Conservation (phyloP, 2,113 vertebrate species). For the Microtus oregoni region DNA sequence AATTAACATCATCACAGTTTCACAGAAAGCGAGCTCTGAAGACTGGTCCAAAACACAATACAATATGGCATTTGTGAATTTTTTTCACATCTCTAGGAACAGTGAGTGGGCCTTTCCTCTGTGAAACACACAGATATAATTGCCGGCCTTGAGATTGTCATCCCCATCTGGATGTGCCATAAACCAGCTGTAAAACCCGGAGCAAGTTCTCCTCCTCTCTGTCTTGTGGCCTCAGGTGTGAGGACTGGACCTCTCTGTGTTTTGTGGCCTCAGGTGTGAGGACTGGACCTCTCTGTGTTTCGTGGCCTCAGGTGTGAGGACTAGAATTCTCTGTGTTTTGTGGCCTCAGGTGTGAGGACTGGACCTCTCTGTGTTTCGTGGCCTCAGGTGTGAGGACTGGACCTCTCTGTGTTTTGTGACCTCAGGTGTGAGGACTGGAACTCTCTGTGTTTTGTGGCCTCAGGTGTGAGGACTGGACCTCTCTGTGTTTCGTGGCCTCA, state of each 20-base stretch:
- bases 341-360: too few species aligned
- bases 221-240: not conserved
- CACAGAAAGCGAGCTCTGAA: not conserved
- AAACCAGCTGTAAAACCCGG: not conserved
- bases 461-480: too few species aligned
- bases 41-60: not conserved
- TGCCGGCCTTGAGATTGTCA: not conserved
- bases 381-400: too few species aligned
- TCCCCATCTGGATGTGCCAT: not conserved
- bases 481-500: not conserved
- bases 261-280: too few species aligned
- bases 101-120: not conserved
- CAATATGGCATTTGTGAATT: not conserved
- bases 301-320: too few species aligned
- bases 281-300: not conserved
- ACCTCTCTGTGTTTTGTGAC: not conserved
- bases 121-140: not conserved
- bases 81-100: not conserved
- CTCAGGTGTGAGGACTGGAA: too few species aligned
- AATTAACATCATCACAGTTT: not conserved
- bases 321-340: too few species aligned
- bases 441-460: too few species aligned
- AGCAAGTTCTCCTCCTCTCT: not conserved
- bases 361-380: too few species aligned
- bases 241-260: too few species aligned